Evolutionary conservation across 2,113 vertebrate genomes (phyloP), one percentile per base, ranked within the genome.

Genomic region (Syngnathus scovelli): DNA sequence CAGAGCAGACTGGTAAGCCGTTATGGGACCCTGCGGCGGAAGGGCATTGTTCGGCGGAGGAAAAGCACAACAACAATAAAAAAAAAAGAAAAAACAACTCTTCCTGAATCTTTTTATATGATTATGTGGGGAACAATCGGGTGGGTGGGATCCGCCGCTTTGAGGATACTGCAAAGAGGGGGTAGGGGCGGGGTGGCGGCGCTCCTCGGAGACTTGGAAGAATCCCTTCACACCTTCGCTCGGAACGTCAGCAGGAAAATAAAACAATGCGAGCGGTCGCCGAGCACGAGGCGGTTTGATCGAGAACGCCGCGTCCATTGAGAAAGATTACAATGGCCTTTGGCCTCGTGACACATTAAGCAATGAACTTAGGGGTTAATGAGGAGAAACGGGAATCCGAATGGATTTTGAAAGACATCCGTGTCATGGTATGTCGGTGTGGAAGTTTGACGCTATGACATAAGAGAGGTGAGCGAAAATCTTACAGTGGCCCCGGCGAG

Each of bases 101-200:
- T 93, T 95, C 94, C 95, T 92, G 93, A 90, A 87, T 88, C 89
- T 92, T 92, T 93, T 94, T 94, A 93, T 87, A 86, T 87, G 83
- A 90, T 91, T 88, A 84, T 85, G 85, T 70, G 0, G 84, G 90
- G 88, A 91, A 90, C 90, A 91, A 89, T 89, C 77, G 85, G 83
- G 82, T 83, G 78, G 85, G 82, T 83, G 86, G 87, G 86, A 87
- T 85, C 82, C 71, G 78, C 78, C 79, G 72, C 87, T 89, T 87
- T 89, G 85, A 89, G 87, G 87, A 87, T 88, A 86, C 82, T 83
- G 86, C 82, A 87, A 90, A 87, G 89, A 82, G 86, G 79, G 54
- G 12, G 13, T n/a, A n/a, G 1, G 10, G 21, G 9, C 1, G 49
- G 49, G 19, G 51, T 19, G 51, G n/a, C 2, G n/a, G 52, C 12